Base-by-base conservation (phyloP, 2,888 invertebrate genomes). In the Chrysomela aeneicollis region DNA sequence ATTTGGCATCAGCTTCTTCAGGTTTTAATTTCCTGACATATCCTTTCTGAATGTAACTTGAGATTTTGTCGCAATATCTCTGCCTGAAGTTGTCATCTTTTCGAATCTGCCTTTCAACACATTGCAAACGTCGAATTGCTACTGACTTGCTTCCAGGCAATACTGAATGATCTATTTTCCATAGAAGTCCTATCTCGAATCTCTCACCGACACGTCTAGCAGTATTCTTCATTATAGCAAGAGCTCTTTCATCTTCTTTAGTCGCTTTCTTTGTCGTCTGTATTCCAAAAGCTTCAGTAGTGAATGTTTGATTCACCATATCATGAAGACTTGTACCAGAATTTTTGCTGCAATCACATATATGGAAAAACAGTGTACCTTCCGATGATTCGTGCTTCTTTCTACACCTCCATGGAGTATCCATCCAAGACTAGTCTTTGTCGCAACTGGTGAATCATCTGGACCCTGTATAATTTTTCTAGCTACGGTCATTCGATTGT, bases 341-440 rank as follows among this genome's bases (percentile, higher is more conserved):
- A 10, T 21, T n/a, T n/a, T n/a, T 50, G 12, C 18, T 12, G 12
- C 18, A 49, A 1, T 49, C 19, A 21, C 49, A 49, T 17, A 49
- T 49, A 18, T 49, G 21, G n/a, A n/a, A 18, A 49, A 49, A 18
- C 10, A 19, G 10, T 49, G 21, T 4, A 21, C 12, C 18, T 18
- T 49, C 10, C 10, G 5, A 10, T 49, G n/a, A n/a, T n/a, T n/a
- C n/a, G n/a, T n/a, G n/a, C n/a, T n/a, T n/a, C n/a, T n/a, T n/a
- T n/a, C n/a, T n/a, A n/a, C n/a, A n/a, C n/a, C n/a, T n/a, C n/a
- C n/a, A n/a, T n/a, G n/a, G n/a, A n/a, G n/a, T n/a, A n/a, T n/a
- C n/a, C n/a, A n/a, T 49, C 10, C 50, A 50, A 50, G 21, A 15
- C 18, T 9, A 18, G 18, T 50, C 12, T 50, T 50, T 50, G 50